Evolutionary conservation across 2,113 vertebrate species (phyloP), one percentile per base, ranked within the genome.

Genomic region (Noturus placidus): DNA sequence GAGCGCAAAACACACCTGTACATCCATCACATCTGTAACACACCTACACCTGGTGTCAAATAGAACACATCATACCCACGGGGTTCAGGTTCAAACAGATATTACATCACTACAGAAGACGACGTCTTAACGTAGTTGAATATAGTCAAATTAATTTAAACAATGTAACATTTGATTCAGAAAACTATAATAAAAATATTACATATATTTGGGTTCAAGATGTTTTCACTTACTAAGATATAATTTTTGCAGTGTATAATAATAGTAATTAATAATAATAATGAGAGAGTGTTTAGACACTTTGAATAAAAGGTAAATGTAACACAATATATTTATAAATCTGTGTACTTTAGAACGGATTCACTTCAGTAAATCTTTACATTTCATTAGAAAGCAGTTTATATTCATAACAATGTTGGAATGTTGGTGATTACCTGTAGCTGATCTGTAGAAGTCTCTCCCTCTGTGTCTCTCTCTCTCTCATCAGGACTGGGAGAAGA

Each of bases 1-100:
- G 72, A 94, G 52, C 74, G 59, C 65, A 6, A 90, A 35, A 78
- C 87, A 89, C 5, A 82, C 59, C 90, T 90, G 91, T 94, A 95
- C 95, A 20, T 50, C 93, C 19, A 84, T 69, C 46, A 10, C 0
- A 50, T 33, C 69, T 89, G 80, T 19, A 80, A 72, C n/a, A 14
- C 8, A 70, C 9, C 8, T 17, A 63, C 42, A 59, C 63, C 30
- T 2, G 1, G 52, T 20, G 15, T 72, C 2, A 46, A 11, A 10
- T 15, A 25, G 14, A 63, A 69, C 20, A 74, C 83, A 20, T 50
- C 56, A 7, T 5, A 74, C 70, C 20, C 20, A 13, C 70, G 22
- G 19, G 20, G 17, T 0, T 25, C 0, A 35, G 0, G 67, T 19
- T 19, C 33, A 19, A 25, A n/a, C 3, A 0, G 56, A 19, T 57